phyloP scores from a whole-genome alignment of 2,797 vertebrate genomes.

The Miichthys miiuy region DNA sequence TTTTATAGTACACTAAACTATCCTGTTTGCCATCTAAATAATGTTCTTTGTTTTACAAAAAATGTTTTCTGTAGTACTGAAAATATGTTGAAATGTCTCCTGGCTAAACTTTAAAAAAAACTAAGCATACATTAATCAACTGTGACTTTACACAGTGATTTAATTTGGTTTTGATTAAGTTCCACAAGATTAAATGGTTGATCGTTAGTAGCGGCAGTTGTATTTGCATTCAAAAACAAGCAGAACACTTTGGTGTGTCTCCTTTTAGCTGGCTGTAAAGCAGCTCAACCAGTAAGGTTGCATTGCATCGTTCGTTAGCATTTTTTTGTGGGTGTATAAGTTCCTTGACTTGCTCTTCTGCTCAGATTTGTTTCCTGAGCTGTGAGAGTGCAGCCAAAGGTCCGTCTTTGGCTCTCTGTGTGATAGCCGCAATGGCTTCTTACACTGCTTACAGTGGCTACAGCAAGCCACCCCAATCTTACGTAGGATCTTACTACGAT shows the following conservation, averaged over 20 bases:
- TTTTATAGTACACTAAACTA: neutral
- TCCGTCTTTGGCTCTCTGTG: conserved; percentile 24
- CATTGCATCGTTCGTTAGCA: conserved; percentile 78
- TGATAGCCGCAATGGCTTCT: conserved; percentile 60
- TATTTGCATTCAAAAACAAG: conserved; percentile 54
- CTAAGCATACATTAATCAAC: conserved; percentile 16
- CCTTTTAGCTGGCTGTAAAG: conserved; percentile 50
- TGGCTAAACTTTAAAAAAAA: neutral
- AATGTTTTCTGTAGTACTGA: neutral
- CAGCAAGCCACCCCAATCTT: conserved; percentile 74
- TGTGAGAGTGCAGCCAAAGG: conserved; percentile 30
- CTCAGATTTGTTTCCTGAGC: conserved; percentile 56
- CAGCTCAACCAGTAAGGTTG: conserved; percentile 81
- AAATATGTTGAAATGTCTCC: neutral
- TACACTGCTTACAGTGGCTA: conserved; percentile 82
- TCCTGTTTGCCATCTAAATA: neutral
- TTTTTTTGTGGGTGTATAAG: conserved; percentile 83
- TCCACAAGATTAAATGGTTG: neutral
- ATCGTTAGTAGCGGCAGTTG: conserved; percentile 3
- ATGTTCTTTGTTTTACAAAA: neutral
- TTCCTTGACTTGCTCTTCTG: conserved; percentile 40
- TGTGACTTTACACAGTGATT: conserved; percentile 4
- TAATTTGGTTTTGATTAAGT: neutral
- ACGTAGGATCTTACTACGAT: conserved; percentile 69
- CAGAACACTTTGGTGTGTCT: conserved; percentile 49